A percentile compares a stretch with the other conserved stretches of the same genome.
Evolutionary conservation across 2,888 invertebrate species (phyloP).

Genomic region (Drosophila siamana): DNA sequence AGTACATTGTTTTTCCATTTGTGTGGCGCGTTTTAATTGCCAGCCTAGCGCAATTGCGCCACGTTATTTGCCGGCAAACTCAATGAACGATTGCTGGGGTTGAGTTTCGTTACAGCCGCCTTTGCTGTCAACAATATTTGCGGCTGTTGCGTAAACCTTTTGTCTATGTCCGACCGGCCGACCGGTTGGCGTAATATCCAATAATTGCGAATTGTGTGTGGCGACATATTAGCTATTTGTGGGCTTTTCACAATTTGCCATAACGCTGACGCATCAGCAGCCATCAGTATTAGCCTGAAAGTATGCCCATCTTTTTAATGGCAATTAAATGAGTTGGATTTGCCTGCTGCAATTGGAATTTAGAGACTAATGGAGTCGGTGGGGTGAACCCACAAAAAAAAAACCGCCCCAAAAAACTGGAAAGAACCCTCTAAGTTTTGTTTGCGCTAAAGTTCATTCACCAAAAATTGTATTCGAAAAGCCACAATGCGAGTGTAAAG

Average conservation of each 20-base stretch:
- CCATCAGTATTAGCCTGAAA: no score
- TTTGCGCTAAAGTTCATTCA: not conserved
- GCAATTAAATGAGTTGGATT: slow-evolving; percentile 10
- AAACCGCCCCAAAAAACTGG: not conserved
- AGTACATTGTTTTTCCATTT: slow-evolving; percentile 76
- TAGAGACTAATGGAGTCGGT: slow-evolving; percentile 1
- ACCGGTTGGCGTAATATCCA: slow-evolving; percentile 43
- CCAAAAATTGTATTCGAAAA: slow-evolving; percentile 12
- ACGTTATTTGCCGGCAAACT: no score
- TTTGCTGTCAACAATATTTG: slow-evolving; percentile 9
- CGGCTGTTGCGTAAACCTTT: slow-evolving; percentile 20
- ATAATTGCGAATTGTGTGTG: slow-evolving; percentile 36
- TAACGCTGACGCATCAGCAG: no score
- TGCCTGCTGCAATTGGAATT: slow-evolving; percentile 1
- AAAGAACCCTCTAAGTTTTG: not conserved
- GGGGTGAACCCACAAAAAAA: no score
- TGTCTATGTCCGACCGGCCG: slow-evolving; percentile 25
- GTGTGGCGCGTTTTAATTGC: slow-evolving; percentile 66
- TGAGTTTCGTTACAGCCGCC: no score
- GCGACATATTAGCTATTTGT: slow-evolving; percentile 44
- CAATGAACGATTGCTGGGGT: slow-evolving; percentile 21
- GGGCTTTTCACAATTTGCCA: slow-evolving; percentile 23
- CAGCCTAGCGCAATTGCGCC: slow-evolving; percentile 42
- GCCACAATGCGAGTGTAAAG: slow-evolving; percentile 3
- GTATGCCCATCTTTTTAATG: slow-evolving; percentile 3